A percentile compares a stretch with the other conserved stretches of the same genome.
phyloP scores from a whole-genome alignment of 2,888 invertebrate species.

The Drosophila longiperda region DNA sequence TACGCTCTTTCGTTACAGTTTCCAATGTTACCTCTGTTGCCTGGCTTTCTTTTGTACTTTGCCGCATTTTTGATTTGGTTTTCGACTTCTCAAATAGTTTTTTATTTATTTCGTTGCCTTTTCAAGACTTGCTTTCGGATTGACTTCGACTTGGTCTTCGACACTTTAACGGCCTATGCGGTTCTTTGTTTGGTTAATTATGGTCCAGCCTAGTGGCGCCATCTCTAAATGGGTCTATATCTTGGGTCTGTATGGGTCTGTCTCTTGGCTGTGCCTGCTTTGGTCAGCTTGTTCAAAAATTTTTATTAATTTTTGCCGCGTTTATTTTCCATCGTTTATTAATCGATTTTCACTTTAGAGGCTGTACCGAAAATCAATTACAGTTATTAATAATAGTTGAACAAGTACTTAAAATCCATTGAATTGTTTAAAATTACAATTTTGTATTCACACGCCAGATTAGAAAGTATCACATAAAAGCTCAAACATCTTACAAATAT shows the following conservation, averaged over 20 bases:
- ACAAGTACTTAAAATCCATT: conserved; percentile 27
- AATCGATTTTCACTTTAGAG: conserved; percentile 68
- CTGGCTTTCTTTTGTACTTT: conserved; percentile 72
- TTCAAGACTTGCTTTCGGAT: conserved; percentile 36
- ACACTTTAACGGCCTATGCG: conserved; percentile 73
- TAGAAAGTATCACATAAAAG: conserved; percentile 24
- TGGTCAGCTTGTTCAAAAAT: conserved; percentile 45
- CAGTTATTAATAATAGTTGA: conserved; percentile 52
- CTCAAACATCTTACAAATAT: background rate
- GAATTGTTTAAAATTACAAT: conserved; percentile 27
- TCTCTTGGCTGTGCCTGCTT: conserved; percentile 4
- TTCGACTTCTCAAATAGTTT: conserved; percentile 63
- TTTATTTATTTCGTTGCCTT: conserved; percentile 48
- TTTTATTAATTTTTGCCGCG: conserved; percentile 65
- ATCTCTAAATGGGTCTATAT: conserved; percentile 25
- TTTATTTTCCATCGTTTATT: conserved; percentile 62
- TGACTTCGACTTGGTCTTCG: conserved; percentile 52
- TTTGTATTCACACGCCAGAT: conserved; percentile 32
- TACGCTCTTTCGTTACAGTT: conserved; percentile 71
- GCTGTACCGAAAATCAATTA: conserved; percentile 65
- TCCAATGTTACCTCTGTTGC: conserved; percentile 50
- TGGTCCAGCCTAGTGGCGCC: conserved; percentile 65
- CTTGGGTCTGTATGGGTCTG: conserved; percentile 4
- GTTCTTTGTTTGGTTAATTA: conserved; percentile 77
- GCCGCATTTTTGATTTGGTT: conserved; percentile 74